Percentiles rank a stretch among this genome's conserved stretches.
phyloP scores from a whole-genome alignment of 2,113 vertebrate species.

The Rostratula benghalensis region DNA sequence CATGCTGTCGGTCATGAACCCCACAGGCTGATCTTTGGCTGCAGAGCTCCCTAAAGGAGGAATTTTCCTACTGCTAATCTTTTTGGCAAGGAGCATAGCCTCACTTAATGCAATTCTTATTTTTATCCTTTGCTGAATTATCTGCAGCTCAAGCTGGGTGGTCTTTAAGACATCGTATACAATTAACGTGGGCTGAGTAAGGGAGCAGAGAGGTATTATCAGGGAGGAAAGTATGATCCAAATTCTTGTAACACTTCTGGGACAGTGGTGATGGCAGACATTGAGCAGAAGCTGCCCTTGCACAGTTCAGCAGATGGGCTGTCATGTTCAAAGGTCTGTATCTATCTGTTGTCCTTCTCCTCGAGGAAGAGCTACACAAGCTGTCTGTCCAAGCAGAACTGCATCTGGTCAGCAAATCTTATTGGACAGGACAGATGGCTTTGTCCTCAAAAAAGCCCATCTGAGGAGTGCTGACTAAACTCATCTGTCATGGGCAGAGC shows the following conservation, averaged over 20 bases:
- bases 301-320: neutral
- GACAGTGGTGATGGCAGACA: neutral
- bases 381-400: neutral
- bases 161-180: neutral
- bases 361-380: fast-evolving
- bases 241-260: neutral
- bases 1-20: neutral
- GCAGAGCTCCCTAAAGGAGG: slow-evolving; percentile 12
- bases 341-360: neutral
- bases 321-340: neutral
- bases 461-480: neutral
- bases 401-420: neutral
- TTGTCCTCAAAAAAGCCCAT: neutral
- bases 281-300: neutral
- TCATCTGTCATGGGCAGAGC: neutral
- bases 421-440: neutral
- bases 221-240: fast-evolving
- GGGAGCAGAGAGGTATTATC: neutral
- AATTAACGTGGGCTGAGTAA: neutral
- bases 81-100: neutral
- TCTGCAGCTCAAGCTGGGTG: slow-evolving; percentile 23
- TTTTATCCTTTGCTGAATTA: neutral
- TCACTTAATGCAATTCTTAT: neutral
- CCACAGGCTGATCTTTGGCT: neutral
- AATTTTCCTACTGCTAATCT: slow-evolving; percentile 39